Percentiles rank a stretch among this genome's conserved stretches.
Conservation (phyloP, 2,113 vertebrate genomes). For the Falcunculus frontatus region DNA sequence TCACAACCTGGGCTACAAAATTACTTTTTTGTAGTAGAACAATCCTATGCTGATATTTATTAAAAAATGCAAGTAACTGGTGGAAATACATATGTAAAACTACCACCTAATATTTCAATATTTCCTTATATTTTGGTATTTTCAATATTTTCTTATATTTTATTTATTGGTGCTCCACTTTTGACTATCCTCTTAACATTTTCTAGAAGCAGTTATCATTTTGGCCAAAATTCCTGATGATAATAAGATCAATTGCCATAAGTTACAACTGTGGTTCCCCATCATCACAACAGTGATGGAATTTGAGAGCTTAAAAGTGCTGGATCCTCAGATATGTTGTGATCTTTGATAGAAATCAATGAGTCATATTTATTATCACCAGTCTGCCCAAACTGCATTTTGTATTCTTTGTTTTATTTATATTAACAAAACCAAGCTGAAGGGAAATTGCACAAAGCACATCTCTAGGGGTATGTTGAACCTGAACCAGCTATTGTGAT, state of each 20-base stretch:
- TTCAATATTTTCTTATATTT: too few relatives aligned
- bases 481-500: background rate
- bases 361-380: background rate
- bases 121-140: background rate
- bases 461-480: background rate
- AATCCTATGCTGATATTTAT: background rate
- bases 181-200: background rate
- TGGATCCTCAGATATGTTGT: background rate
- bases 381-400: background rate
- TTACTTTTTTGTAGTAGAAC: background rate
- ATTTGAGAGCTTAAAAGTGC: background rate
- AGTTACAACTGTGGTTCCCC: background rate
- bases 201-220: background rate
- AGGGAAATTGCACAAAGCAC: background rate
- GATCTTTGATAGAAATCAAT: background rate
- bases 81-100: background rate
- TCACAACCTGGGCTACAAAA: background rate
- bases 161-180: background rate
- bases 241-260: background rate
- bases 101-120: background rate
- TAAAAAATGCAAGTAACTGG: rapidly evolving
- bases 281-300: background rate
- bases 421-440: background rate
- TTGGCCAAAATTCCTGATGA: background rate
- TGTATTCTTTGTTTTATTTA: background rate